A percentile compares a stretch with the other conserved stretches of the same genome.
phyloP scores from a whole-genome alignment of 2,797 vertebrate species.

The Dermochelys coriacea region DNA sequence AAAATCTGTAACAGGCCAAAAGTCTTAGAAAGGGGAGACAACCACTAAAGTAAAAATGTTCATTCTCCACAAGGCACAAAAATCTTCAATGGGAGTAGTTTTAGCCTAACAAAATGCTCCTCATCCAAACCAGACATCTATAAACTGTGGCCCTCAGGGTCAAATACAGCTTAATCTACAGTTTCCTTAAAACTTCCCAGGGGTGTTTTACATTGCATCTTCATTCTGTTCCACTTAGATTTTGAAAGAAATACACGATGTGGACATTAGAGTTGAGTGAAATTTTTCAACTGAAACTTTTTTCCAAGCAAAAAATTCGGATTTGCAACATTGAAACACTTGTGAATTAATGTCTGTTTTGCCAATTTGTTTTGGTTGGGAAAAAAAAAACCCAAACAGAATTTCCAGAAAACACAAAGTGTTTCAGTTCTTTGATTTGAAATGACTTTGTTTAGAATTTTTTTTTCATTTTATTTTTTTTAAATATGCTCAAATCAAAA shows the following conservation, averaged over 20 bases:
- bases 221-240: not conserved
- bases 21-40: not conserved
- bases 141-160: not conserved
- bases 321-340: not conserved
- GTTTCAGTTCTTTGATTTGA: not conserved
- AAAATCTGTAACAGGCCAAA: rapidly evolving
- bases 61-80: not conserved
- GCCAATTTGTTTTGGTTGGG: not conserved
- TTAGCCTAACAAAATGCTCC: not conserved
- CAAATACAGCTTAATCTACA: not conserved
- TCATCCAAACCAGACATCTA: not conserved
- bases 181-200: not conserved
- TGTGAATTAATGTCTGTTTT: not conserved
- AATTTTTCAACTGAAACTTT: not conserved
- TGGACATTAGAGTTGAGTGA: not conserved
- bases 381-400: not conserved
- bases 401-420: not conserved
- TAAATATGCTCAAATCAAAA: not conserved
- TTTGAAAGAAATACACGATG: rapidly evolving
- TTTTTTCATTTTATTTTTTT: not conserved
- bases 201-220: not conserved
- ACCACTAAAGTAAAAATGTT: not conserved
- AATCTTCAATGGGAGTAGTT: not conserved
- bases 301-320: not conserved
- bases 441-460: not conserved